Base-by-base conservation (phyloP, 2,888 invertebrate species). In the Sphaerophoria rueppellii region DNA sequence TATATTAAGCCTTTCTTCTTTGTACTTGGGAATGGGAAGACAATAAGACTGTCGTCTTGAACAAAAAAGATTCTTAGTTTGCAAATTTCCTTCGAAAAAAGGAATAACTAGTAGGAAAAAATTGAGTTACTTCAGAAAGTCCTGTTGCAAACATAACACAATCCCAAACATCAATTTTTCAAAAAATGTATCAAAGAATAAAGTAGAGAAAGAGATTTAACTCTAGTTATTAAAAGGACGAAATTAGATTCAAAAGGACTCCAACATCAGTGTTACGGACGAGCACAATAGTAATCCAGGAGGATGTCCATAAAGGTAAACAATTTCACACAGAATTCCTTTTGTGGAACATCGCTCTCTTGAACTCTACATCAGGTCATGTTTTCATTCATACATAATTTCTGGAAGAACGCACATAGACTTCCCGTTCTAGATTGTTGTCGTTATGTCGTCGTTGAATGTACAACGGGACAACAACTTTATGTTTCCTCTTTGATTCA, bases 321-420 rank as follows among this genome's bases (percentile, higher is more conserved):
- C 65, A 37, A 65, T 65, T 65, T 50, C 65, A 65, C 35, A 50
- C 65, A 50, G 43, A 65, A 50, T 50, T 65, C 35, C 50, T 9
- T 34, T 63, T 48, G 16, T 6, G 11, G 5, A 16, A 11, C 14
- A 34, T 11, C 16, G 9, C 16, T n/a, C 7, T 50, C 50, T 6
- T 50, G 14, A 14, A 7, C n/a, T 6, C 6, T 4, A 14, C 4
- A 48, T n/a, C 4, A 14, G n/a, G 48, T n/a, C 4, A n/a, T 6
- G 16, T 24, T 24, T 24, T 24, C 24, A 24, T 24, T 24, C 14
- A 16, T 37, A 43, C 11, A 0, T 11, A 16, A n/a, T 55, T 9
- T 24, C 58, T 60, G 24, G 24, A 43, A 24, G 43, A 43, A 60
- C 24, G 16, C 60, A 60, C 60, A 43, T 24, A 40, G 24, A 60